Conservation (phyloP, 1,140 invertebrate species). For the Megalopta genalis region DNA sequence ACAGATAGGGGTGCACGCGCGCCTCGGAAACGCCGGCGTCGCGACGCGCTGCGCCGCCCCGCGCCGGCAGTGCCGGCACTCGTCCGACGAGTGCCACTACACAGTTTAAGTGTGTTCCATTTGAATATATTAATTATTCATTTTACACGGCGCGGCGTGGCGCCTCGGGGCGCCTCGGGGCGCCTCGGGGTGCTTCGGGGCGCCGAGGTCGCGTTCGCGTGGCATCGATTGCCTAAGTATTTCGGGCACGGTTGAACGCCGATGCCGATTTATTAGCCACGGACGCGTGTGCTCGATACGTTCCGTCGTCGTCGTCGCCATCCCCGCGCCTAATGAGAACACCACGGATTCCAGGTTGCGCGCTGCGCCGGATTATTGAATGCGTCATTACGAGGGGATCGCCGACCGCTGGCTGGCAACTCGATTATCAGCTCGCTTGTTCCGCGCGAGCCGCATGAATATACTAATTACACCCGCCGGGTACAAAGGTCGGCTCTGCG, state of each 20-base stretch:
- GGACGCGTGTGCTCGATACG: slow-evolving; percentile 20
- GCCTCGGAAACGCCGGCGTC: neutral
- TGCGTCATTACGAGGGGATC: slow-evolving; percentile 15
- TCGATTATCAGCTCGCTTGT: neutral
- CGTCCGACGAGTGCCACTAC: slow-evolving; percentile 27
- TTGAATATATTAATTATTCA: slow-evolving; percentile 66
- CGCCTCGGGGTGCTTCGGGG: neutral
- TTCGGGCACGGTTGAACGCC: slow-evolving; percentile 35
- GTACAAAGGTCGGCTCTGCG: neutral
- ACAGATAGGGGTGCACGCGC: slow-evolving; percentile 11
- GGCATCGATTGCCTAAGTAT: slow-evolving; percentile 42
- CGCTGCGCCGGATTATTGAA: slow-evolving; percentile 12
- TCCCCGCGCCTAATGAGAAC: slow-evolving; percentile 24
- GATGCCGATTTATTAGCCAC: slow-evolving; percentile 33
- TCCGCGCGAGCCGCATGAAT: neutral
- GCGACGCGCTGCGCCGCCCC: neutral
- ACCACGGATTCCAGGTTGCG: neutral
- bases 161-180: neutral
- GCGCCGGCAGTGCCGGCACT: neutral
- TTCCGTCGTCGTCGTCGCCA: no score
- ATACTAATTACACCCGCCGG: neutral
- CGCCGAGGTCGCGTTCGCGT: neutral
- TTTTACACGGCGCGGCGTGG: slow-evolving; percentile 29
- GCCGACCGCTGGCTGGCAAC: neutral
- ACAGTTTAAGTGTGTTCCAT: slow-evolving; percentile 55